A percentile compares a stretch with the other conserved stretches of the same genome.
These are phyloP conservation scores for Zele albiditarsus DNA, from an alignment of 2,888 invertebrate species.

Conservation along the genomic window DNA sequence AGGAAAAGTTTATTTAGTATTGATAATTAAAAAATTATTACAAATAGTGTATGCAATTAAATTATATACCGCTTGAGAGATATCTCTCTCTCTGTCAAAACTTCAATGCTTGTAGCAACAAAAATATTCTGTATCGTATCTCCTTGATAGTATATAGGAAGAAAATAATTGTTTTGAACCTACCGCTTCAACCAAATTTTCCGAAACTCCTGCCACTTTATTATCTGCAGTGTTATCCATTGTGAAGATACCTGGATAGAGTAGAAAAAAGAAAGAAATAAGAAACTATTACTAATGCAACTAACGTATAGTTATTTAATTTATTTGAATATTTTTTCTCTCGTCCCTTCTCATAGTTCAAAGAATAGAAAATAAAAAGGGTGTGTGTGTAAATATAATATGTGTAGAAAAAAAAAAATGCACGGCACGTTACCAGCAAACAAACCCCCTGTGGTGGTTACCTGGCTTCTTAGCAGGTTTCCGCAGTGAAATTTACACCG, in stretches of 20 bases:
- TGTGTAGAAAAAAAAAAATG: constrained; percentile 14
- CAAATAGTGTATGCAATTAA: too few species aligned
- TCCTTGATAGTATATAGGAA: too few species aligned
- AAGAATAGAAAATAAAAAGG: background rate
- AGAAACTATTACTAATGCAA: too few species aligned
- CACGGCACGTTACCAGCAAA: constrained; percentile 35
- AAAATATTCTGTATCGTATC: too few species aligned
- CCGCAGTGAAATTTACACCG: constrained; percentile 51
- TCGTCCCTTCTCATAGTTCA: background rate
- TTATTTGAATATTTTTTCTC: background rate
- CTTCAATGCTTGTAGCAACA: too few species aligned
- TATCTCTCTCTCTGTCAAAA: too few species aligned
- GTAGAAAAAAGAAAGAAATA: background rate
- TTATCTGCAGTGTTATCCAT: background rate
- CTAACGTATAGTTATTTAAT: background rate
- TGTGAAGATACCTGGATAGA: background rate
- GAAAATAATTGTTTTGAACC: too few species aligned
- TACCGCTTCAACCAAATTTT: background rate
- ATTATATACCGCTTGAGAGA: too few species aligned
- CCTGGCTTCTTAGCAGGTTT: constrained; percentile 54
- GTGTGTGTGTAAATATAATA: constrained; percentile 16
- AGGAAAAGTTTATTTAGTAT: too few species aligned
- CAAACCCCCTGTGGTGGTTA: constrained; percentile 50
- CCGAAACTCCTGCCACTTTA: background rate
- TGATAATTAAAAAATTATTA: too few species aligned